These are phyloP conservation scores for Lithobates sylvaticus DNA, from an alignment of 2,797 vertebrate genomes.

Conservation along the genomic window DNA sequence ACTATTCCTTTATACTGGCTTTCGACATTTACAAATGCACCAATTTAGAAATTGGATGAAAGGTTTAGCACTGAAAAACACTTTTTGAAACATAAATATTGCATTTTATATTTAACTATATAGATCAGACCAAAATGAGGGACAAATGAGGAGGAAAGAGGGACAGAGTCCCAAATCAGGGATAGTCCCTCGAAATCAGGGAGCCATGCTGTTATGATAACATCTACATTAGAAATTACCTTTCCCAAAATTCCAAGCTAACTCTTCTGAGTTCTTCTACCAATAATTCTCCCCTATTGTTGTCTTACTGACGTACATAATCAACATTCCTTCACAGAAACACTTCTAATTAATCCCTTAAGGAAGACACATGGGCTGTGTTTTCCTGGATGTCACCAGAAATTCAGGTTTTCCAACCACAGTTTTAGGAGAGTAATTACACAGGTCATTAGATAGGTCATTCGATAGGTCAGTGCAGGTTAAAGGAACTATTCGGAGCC, in stretches of 20 bases:
- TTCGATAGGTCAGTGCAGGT: constrained; percentile 43
- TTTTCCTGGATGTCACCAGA: constrained; percentile 43
- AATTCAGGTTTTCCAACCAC: constrained; percentile 50
- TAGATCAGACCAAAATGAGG: too few relatives aligned
- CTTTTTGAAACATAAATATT: too few relatives aligned
- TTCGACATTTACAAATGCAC: too few relatives aligned
- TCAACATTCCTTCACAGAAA: constrained; percentile 52
- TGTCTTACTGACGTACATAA: constrained; percentile 18
- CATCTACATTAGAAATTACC: not conserved
- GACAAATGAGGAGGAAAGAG: too few relatives aligned
- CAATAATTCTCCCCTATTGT: constrained; percentile 20
- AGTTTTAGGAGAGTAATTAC: constrained; percentile 53
- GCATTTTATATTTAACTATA: too few relatives aligned
- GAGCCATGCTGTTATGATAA: too few relatives aligned
- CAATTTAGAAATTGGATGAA: too few relatives aligned
- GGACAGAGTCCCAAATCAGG: too few relatives aligned
- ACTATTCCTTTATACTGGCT: too few relatives aligned
- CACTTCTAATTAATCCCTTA: constrained; percentile 59
- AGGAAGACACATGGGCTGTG: constrained; percentile 50
- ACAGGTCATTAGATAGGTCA: constrained; percentile 56
- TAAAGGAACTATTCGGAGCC: constrained; percentile 39
- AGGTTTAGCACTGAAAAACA: too few relatives aligned
- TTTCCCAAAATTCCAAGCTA: not conserved
- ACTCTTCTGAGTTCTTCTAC: not conserved
- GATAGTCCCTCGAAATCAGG: too few relatives aligned